Evolutionary conservation across 2,888 invertebrate species (phyloP), one percentile per base, ranked within the genome.

Genomic region (Ophioninae sp.): DNA sequence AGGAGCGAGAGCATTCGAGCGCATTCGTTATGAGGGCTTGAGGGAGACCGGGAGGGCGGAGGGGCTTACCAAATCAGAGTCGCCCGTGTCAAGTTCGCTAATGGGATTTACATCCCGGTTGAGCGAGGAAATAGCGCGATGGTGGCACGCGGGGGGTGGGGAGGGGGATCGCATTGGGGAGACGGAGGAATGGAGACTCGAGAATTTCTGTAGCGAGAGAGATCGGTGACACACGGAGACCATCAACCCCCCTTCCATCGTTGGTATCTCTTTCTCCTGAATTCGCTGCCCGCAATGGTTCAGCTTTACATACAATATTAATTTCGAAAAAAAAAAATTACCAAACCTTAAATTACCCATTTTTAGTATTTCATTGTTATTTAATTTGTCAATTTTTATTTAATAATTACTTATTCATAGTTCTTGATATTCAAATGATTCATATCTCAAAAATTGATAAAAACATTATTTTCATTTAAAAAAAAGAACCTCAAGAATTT

Each of bases 101-200:
- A 90, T 90, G 89, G 89, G 89, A 89, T 90, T 90, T 89, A 86
- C 89, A 88, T 88, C 89, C 87, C 86, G 87, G 82, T 85, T 79
- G 81, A 83, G 77, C 77, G 62, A 79, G 76, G 72, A 68, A 76
- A 81, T 68, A 44, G 61, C 61, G 59, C 30, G 20, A 50, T 17
- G 37, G 72, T 41, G 59, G n/a, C 37, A 21, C 21, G 57, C 50
- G 41, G 73, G 73, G 57, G 44, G 20, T 67, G 57, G 44, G 20
- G 17, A 39, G 10, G 41, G 62, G 56, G 30, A 30, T 30, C 68
- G 17, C 21, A 39, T 37, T 23, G 30, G 59, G n/a, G 56, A 37
- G 17, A 30, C 65, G 67, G 59, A 62, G 68, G 39, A 56, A 62
- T 44, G 7, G 17, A 39, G 20, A 50, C 56, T 21, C 44, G 59